Evolutionary conservation across 1,140 invertebrate genomes (phyloP).

Genomic region (Phymorhynchus buccinoides): DNA sequence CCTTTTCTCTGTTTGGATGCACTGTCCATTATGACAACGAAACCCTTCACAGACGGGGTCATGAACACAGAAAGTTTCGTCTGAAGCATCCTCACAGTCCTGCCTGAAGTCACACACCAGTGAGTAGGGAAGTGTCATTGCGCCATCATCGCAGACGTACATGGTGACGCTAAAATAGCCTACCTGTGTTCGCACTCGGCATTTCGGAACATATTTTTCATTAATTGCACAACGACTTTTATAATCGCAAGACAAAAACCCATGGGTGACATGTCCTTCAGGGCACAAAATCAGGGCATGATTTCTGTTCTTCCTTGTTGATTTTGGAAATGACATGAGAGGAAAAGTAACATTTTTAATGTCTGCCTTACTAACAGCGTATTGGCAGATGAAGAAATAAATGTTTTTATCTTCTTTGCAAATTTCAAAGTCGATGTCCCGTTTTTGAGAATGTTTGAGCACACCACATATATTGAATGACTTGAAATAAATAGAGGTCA

Average conservation of each 20-base stretch:
- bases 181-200: background rate
- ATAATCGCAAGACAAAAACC: slow-evolving; percentile 17
- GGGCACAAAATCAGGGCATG: background rate
- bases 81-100: slow-evolving; percentile 27
- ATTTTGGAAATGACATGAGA: background rate
- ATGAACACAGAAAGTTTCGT: slow-evolving; percentile 25
- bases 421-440: background rate
- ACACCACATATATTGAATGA: background rate
- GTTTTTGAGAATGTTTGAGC: background rate
- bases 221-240: background rate
- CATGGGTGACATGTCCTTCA: slow-evolving; percentile 7
- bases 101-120: slow-evolving; percentile 35
- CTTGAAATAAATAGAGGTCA: too few relatives aligned
- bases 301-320: background rate
- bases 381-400: background rate
- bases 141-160: slow-evolving; percentile 20
- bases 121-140: background rate
- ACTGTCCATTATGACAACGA: slow-evolving; percentile 19
- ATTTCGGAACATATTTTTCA: background rate
- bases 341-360: background rate
- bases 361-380: background rate
- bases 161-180: background rate
- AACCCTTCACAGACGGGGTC: background rate
- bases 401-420: background rate
- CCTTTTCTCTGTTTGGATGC: background rate